phyloP scores from a whole-genome alignment of 2,888 invertebrate genomes.

The Brenthis hecate region DNA sequence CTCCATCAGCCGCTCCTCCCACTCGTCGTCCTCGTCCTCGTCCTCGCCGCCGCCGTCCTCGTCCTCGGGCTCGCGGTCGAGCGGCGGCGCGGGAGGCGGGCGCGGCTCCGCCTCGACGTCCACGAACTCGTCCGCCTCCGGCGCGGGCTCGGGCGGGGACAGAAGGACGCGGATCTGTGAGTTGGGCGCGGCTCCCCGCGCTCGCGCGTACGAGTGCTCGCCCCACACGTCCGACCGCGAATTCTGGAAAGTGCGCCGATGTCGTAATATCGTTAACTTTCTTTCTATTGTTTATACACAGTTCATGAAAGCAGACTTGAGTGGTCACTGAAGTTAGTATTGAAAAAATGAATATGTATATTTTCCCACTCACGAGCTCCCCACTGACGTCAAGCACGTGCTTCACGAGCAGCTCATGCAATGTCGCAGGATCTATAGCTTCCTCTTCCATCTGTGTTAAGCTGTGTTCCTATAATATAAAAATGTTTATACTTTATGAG shows the following conservation, averaged over 20 bases:
- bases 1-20: constrained; percentile 50
- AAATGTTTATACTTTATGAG: background rate
- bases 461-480: background rate
- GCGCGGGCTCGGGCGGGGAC: constrained; percentile 44
- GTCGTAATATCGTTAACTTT: background rate
- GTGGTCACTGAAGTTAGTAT: background rate
- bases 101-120: constrained; percentile 41
- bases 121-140: constrained; percentile 32
- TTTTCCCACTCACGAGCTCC: constrained; percentile 45
- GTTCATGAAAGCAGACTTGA: too few relatives aligned
- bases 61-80: constrained; percentile 33
- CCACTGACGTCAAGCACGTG: constrained; percentile 59
- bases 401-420: constrained; percentile 66
- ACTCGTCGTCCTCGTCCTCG: constrained; percentile 56
- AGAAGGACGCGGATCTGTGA: constrained; percentile 47
- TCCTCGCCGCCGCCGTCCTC: constrained; percentile 36
- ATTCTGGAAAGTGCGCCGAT: constrained; percentile 38
- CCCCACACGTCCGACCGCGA: constrained; percentile 58
- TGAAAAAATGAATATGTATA: background rate
- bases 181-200: constrained; percentile 44
- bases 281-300: too few relatives aligned
- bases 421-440: constrained; percentile 29
- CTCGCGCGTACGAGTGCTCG: constrained; percentile 71
- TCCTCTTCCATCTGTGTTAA: background rate
- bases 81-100: constrained; percentile 31